Evolutionary conservation across 2,888 invertebrate genomes (phyloP).

Genomic region (Lepidochrysops patricia): DNA sequence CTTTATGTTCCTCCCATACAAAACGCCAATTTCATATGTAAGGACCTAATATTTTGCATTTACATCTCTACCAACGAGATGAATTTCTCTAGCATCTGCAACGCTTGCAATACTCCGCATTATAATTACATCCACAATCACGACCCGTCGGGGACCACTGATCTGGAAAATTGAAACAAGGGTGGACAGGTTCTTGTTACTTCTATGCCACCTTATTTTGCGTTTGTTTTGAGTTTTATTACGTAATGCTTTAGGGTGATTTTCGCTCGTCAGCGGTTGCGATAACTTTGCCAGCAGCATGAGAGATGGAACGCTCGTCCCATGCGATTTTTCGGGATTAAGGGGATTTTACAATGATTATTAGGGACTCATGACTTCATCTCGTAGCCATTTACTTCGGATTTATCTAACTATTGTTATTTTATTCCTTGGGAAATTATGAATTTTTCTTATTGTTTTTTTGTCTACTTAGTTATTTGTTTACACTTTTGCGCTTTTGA

Average conservation of each 20-base stretch:
- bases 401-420: slow-evolving; percentile 11
- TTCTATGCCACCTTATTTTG: slow-evolving; percentile 16
- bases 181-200: slow-evolving; percentile 26
- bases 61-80: slow-evolving; percentile 18
- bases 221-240: background rate
- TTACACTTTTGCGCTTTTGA: too few relatives aligned
- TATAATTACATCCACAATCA: slow-evolving; percentile 33
- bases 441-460: too few relatives aligned
- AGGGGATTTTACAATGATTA: slow-evolving; percentile 35
- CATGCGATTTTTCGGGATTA: slow-evolving; percentile 53
- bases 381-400: slow-evolving; percentile 15
- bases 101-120: slow-evolving; percentile 36
- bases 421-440: too few relatives aligned
- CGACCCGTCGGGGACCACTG: slow-evolving; percentile 49
- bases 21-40: too few relatives aligned
- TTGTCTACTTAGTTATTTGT: too few relatives aligned
- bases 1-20: too few relatives aligned
- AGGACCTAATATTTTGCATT: background rate
- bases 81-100: slow-evolving; percentile 46
- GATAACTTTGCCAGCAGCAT: slow-evolving; percentile 16
- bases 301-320: slow-evolving; percentile 32
- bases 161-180: slow-evolving; percentile 67
- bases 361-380: slow-evolving; percentile 39
- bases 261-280: slow-evolving; percentile 13
- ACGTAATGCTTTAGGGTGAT: slow-evolving; percentile 8